phyloP scores from a whole-genome alignment of 2,797 vertebrate species.

The Anableps anableps region DNA sequence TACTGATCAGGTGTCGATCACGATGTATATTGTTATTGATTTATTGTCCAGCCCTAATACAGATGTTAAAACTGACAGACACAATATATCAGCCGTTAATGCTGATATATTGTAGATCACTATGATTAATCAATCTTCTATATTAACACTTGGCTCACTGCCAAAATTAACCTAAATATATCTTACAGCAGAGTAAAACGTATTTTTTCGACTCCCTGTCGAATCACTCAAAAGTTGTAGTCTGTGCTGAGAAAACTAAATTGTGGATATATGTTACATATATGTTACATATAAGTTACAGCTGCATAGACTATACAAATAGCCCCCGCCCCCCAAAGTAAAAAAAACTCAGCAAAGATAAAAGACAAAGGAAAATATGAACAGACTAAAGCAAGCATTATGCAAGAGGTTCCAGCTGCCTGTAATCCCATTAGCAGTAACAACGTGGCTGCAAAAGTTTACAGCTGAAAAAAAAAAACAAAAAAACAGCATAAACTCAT shows the following conservation, averaged over 20 bases:
- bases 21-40: no score
- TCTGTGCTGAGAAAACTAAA: not conserved
- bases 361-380: constrained; percentile 18
- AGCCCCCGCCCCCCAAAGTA: constrained; percentile 1
- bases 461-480: not conserved
- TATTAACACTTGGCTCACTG: not conserved
- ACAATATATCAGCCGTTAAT: no score
- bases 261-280: not conserved
- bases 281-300: constrained; percentile 1
- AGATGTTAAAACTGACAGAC: not conserved
- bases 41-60: no score
- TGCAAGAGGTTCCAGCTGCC: constrained; percentile 6
- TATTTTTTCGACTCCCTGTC: not conserved
- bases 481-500: not conserved
- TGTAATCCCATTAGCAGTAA: not conserved
- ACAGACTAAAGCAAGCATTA: constrained; percentile 14
- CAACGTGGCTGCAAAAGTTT: not conserved
- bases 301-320: constrained; percentile 11
- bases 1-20: no score
- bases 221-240: not conserved
- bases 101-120: not conserved
- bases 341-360: constrained; percentile 15
- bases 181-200: not conserved
- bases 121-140: not conserved
- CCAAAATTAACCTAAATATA: not conserved